Evolutionary conservation across 37 sponge, comb jelly and placozoan genomes (phyloP), one percentile per base, ranked within the genome.

Genomic region (Agelas oroides): DNA sequence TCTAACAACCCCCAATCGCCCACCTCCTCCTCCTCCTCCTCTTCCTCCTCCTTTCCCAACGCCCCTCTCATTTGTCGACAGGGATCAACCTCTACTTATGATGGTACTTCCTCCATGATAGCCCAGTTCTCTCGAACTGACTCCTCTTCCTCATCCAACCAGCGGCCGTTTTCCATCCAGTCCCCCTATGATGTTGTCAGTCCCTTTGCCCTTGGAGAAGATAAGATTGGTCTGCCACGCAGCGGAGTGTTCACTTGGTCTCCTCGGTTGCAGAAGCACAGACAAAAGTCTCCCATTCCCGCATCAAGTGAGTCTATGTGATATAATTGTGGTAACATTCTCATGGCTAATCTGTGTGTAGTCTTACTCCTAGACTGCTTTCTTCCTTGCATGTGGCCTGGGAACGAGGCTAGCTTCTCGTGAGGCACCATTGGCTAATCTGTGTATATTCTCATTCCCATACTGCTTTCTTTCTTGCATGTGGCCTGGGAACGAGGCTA

Each of bases 101-200:
- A n/a, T n/a, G 21, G 20, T 24, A 52, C 78, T 1, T 78, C 56
- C 32, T 53, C 27, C 75, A 46, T 46, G 46, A 8, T 46, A 2
- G 21, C 55, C 58, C 75, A 21, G 23, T 2, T 1, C 31, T n/a
- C 75, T 52, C 2, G 21, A 24, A 12, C 54, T 3, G 2, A 5
- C 75, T 28, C 36, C 71, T 23, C 52, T 18, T 35, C 80, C 68
- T 66, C n/a, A n/a, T n/a, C n/a, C n/a, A n/a, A 20, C 63, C 41
- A 24, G 53, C 65, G 65, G 30, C 65, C 83, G 21, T 82, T 17
- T 5, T 82, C 74, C 63, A 14, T 61, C 28, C n/a, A 40, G 38
- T 82, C 83, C 2, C 41, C 74, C 24, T 36, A 6, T 34, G 52
- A 60, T n/a, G 30, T 31, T 46, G 17, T 11, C 41, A 12, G 20